A percentile compares a stretch with the other conserved stretches of the same genome.
Conservation (phyloP, 23 tunicate genomes). For the Diplosoma virens region DNA sequence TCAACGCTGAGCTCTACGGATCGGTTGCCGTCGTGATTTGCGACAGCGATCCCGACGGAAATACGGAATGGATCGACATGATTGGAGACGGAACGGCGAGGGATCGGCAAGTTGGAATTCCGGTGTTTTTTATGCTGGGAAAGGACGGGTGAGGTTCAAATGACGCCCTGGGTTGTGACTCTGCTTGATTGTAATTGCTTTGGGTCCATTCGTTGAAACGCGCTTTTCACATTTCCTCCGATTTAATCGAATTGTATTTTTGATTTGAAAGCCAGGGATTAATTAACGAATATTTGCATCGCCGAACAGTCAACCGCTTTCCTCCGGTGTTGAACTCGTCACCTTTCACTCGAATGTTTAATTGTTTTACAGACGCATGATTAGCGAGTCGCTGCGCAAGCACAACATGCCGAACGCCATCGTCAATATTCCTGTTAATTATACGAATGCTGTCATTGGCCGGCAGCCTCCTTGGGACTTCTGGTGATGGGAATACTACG, state of each 20-base stretch:
- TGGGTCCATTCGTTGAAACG: neutral
- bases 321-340: too few relatives aligned
- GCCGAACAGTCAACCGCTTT: too few relatives aligned
- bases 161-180: neutral
- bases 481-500: too few relatives aligned
- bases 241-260: too few relatives aligned
- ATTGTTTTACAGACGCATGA: slow-evolving; percentile 28
- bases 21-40: slow-evolving; percentile 59
- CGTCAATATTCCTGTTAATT: slow-evolving; percentile 57
- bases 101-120: slow-evolving; percentile 48
- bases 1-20: slow-evolving; percentile 76
- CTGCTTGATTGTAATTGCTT: neutral
- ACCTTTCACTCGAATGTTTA: too few relatives aligned
- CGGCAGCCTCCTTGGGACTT: slow-evolving; percentile 72
- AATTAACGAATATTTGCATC: too few relatives aligned
- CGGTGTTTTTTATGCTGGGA: slow-evolving; percentile 72
- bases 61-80: slow-evolving; percentile 72
- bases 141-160: slow-evolving; percentile 61
- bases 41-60: slow-evolving; percentile 46
- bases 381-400: slow-evolving; percentile 11
- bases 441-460: slow-evolving; percentile 1
- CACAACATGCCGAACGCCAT: slow-evolving; percentile 29
- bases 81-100: slow-evolving; percentile 64
- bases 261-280: too few relatives aligned
- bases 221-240: too few relatives aligned